Conservation (phyloP, 2,888 invertebrate species). For the Erynnis tages region DNA sequence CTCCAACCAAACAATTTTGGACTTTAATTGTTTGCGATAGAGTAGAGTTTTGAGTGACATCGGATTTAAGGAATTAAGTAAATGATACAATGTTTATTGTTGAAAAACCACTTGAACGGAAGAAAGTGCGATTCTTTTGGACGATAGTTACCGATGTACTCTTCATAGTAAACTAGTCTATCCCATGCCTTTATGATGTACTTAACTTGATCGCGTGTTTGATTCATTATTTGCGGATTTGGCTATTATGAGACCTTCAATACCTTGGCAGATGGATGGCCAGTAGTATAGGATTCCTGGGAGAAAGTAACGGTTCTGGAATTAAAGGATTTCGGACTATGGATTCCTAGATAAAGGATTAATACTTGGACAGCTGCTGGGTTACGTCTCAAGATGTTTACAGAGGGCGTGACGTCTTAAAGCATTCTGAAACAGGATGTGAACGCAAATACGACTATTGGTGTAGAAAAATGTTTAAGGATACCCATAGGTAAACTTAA, state of each 20-base stretch:
- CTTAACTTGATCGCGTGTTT: constrained; percentile 28
- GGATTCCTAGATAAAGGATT: constrained; percentile 1
- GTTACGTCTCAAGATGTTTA: neutral
- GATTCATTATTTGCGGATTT: constrained; percentile 19
- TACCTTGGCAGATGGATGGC: constrained; percentile 29
- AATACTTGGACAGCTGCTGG: neutral
- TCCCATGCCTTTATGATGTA: constrained; percentile 21
- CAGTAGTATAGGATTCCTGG: constrained; percentile 22
- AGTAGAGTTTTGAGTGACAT: constrained; percentile 27
- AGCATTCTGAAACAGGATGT: too few species aligned
- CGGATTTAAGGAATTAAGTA: constrained; percentile 37
- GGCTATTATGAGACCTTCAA: constrained; percentile 19
- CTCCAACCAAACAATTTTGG: constrained; percentile 1
- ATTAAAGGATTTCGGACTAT: neutral
- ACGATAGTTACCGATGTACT: constrained; percentile 39
- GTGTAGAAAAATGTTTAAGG: too few species aligned
- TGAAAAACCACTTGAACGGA: constrained; percentile 50
- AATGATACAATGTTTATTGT: constrained; percentile 53
- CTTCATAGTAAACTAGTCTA: constrained; percentile 21
- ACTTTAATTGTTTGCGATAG: constrained; percentile 24
- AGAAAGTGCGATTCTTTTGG: constrained; percentile 42
- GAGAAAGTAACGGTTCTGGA: constrained; percentile 37
- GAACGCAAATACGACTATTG: too few species aligned
- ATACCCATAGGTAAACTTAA: too few species aligned
- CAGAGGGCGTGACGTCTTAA: too few species aligned